Evolutionary conservation across 1,140 invertebrate species (phyloP).

Genomic region (Choristoneura fumiferana): DNA sequence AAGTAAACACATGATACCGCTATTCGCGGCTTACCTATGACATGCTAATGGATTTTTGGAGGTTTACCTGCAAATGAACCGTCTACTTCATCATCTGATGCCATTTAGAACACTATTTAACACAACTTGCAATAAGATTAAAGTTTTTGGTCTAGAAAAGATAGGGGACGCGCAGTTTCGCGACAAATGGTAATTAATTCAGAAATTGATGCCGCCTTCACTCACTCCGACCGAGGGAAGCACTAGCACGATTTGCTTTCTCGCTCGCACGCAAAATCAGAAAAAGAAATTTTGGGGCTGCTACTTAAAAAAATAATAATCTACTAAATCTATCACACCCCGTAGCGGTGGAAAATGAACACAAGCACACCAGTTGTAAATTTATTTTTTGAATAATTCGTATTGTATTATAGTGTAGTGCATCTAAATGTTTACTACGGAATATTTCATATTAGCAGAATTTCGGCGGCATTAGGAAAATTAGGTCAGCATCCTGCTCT

Average conservation of each 20-base stretch:
- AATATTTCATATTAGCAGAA: no score
- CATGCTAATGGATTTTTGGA: constrained; percentile 70
- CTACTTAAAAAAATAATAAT: constrained; percentile 1
- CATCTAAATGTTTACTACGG: no score
- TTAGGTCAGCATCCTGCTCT: no score
- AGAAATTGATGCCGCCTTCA: constrained; percentile 78
- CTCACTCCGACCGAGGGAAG: constrained; percentile 62
- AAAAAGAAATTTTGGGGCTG: constrained; percentile 29
- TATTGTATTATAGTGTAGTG: no score
- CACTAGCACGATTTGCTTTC: constrained; percentile 56
- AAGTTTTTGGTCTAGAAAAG: constrained; percentile 66
- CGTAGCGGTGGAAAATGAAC: no score
- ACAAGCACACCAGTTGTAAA: no score
- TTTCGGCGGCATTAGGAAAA: no score
- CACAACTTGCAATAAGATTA: constrained; percentile 55
- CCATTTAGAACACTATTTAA: constrained; percentile 80
- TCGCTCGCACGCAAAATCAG: constrained; percentile 38
- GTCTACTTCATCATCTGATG: constrained; percentile 88
- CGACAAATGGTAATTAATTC: constrained; percentile 79
- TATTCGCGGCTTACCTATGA: constrained; percentile 79
- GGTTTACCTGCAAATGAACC: constrained; percentile 88
- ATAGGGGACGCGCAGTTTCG: constrained; percentile 77
- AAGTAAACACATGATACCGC: constrained; percentile 80
- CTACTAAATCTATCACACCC: not conserved
- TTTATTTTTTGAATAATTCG: no score